These are phyloP conservation scores for Marmota flaviventris DNA, from an alignment of 2,113 vertebrate species.

Conservation along the genomic window DNA sequence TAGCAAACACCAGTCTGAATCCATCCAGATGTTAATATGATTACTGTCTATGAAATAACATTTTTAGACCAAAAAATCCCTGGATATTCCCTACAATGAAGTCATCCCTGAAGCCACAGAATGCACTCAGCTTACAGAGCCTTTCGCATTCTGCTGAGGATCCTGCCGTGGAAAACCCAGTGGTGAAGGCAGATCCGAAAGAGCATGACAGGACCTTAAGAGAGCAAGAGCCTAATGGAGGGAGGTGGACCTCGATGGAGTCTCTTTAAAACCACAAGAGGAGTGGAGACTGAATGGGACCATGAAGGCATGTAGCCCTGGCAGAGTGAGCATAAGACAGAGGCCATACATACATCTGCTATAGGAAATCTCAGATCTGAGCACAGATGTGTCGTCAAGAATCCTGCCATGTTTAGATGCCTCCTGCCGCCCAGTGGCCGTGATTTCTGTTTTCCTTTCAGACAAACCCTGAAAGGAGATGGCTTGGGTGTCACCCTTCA, in stretches of 20 bases:
- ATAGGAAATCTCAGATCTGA: constrained; percentile 45
- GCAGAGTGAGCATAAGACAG: neutral
- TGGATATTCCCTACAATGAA: neutral
- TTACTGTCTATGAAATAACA: neutral
- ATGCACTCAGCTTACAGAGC: constrained; percentile 63
- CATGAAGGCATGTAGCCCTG: neutral
- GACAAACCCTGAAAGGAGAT: constrained; percentile 24
- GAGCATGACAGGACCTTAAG: constrained; percentile 11
- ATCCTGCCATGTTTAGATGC: neutral
- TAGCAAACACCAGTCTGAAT: constrained; percentile 73
- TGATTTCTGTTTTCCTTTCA: neutral
- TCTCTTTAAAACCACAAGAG: neutral
- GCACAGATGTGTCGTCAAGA: neutral
- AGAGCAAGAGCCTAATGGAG: constrained; percentile 58
- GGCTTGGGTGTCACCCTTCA: constrained; percentile 14
- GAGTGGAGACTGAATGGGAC: neutral
- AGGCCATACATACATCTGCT: neutral
- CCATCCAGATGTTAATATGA: neutral
- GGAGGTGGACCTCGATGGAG: constrained; percentile 1
- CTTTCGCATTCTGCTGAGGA: constrained; percentile 46
- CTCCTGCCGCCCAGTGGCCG: neutral
- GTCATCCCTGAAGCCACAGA: constrained; percentile 10
- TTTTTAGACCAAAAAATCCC: neutral
- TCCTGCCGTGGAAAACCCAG: neutral
- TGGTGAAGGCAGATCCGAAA: neutral